Evolutionary conservation across 1,140 invertebrate species (phyloP), one percentile per base, ranked within the genome.

Genomic region (Metaphire vulgaris): DNA sequence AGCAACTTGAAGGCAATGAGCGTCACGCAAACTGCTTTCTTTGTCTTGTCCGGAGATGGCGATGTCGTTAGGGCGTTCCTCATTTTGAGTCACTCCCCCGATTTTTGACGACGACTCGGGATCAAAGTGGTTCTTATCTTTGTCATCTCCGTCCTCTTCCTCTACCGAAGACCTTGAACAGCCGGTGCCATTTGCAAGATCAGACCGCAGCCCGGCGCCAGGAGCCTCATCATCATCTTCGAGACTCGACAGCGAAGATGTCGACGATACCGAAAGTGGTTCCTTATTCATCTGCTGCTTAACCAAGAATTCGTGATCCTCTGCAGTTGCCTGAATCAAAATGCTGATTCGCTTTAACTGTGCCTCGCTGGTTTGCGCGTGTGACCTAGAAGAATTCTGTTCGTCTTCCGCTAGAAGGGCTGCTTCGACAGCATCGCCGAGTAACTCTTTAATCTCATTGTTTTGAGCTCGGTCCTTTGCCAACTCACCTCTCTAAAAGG

Each of bases 401-500:
- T 73, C 72, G 31, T 73, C 72, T 34, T 34, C 32, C 12, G 33
- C 56, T 31, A 28, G 28, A 1, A 34, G 28, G 72, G 72, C 72
- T 12, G 33, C 72, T 41, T 41, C 33, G 1, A 73, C 72, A 14
- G 72, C 32, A 28, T 73, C 28, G 33, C 56, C 26, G 21, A 73
- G 41, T 28, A 73, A 34, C 6, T 34, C 26, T 26, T 41, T 28
- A 28, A 73, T 28, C 33, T 73, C 72, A 31, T 73, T 73, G 41
- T 28, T 56, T 34, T 34, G 33, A 30, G 81, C 80, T 67, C 83
- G 74, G 66, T 82, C 81, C 14, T 79, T 77, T 0, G 83, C 80
- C 72, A 79, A 69, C 71, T 84, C 83, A 30, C 79, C 79, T 78
- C 83, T 78, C 83, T 84, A 74, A 14, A 34, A 78, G 1, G 31